Evolutionary conservation across 2,888 invertebrate species (phyloP).

Genomic region (Andrena flavipes): DNA sequence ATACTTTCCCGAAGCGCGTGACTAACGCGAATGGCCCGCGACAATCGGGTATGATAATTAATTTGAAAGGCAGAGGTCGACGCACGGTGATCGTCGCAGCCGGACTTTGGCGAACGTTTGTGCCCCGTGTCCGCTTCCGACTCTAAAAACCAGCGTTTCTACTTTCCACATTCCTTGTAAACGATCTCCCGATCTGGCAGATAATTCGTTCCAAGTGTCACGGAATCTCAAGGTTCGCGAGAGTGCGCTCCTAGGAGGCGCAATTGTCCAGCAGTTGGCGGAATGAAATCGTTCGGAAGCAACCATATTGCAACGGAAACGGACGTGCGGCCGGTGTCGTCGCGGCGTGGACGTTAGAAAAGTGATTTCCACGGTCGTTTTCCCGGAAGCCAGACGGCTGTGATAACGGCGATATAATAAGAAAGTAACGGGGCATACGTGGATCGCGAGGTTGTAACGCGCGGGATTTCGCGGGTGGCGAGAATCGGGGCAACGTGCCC

Average conservation of each 20-base stretch:
- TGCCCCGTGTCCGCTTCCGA: slow-evolving; percentile 6
- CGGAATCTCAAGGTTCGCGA: slow-evolving; percentile 45
- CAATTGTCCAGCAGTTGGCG: slow-evolving; percentile 33
- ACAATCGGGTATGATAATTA: slow-evolving; percentile 65
- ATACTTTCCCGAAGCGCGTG: slow-evolving; percentile 28
- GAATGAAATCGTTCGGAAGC: slow-evolving; percentile 48
- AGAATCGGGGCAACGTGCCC: slow-evolving; percentile 40
- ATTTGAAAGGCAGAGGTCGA: slow-evolving; percentile 55
- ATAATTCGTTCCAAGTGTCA: slow-evolving; percentile 49
- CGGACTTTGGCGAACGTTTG: slow-evolving; percentile 11
- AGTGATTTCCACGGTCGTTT: slow-evolving; percentile 38
- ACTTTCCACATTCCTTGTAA: slow-evolving; percentile 20
- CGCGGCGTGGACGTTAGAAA: neutral
- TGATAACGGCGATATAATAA: slow-evolving; percentile 45
- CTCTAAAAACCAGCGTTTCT: neutral
- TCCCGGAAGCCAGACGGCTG: slow-evolving; percentile 9
- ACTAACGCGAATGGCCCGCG: slow-evolving; percentile 61
- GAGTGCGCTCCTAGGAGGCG: slow-evolving; percentile 22
- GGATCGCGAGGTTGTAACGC: slow-evolving; percentile 22
- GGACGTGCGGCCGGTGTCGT: slow-evolving; percentile 14
- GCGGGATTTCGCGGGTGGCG: slow-evolving; percentile 37
- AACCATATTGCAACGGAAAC: slow-evolving; percentile 5
- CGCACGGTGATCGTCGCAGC: too few relatives aligned
- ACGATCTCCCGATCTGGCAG: slow-evolving; percentile 36
- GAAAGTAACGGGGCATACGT: slow-evolving; percentile 24